phyloP scores from a whole-genome alignment of 2,888 invertebrate genomes.

The Calameuta pallipes region DNA sequence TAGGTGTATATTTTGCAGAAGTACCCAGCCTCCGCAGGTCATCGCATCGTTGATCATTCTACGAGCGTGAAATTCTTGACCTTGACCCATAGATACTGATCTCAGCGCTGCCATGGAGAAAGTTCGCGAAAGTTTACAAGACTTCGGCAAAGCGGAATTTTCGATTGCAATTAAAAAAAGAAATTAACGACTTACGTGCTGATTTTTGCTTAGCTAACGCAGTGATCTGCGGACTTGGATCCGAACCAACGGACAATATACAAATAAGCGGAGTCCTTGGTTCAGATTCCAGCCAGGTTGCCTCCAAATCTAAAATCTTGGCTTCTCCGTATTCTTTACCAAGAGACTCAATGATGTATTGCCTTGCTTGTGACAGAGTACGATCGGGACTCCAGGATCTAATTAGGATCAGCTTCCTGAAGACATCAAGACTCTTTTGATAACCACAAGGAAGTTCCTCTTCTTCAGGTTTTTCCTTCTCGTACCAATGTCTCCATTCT shows the following conservation, averaged over 20 bases:
- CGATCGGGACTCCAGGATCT: slow-evolving; percentile 96
- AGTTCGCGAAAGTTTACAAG: slow-evolving; percentile 3
- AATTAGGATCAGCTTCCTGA: slow-evolving; percentile 85
- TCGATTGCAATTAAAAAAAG: slow-evolving; percentile 7
- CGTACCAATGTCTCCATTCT: slow-evolving; percentile 92
- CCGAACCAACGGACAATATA: slow-evolving; percentile 93
- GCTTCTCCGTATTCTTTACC: slow-evolving; percentile 92
- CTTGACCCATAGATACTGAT: slow-evolving; percentile 97
- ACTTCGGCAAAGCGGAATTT: slow-evolving; percentile 1
- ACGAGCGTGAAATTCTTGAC: slow-evolving; percentile 90
- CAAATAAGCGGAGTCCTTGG: slow-evolving; percentile 90
- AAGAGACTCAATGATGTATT: slow-evolving; percentile 90
- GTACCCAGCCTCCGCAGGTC: slow-evolving; percentile 88
- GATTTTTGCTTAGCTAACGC: slow-evolving; percentile 86
- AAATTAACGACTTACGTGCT: slow-evolving; percentile 73
- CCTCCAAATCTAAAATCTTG: slow-evolving; percentile 90
- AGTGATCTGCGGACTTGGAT: slow-evolving; percentile 95
- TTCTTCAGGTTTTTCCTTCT: slow-evolving; percentile 92
- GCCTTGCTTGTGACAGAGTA: slow-evolving; percentile 91
- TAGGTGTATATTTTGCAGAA: slow-evolving; percentile 96
- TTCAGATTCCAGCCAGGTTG: slow-evolving; percentile 90
- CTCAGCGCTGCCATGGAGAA: slow-evolving; percentile 72
- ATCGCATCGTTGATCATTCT: slow-evolving; percentile 85
- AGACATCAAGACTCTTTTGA: slow-evolving; percentile 86
- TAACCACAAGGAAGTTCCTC: slow-evolving; percentile 92